A percentile compares a stretch with the other conserved stretches of the same genome.
Evolutionary conservation across 2,797 vertebrate genomes (phyloP).

Genomic region (Lacerta viridis): DNA sequence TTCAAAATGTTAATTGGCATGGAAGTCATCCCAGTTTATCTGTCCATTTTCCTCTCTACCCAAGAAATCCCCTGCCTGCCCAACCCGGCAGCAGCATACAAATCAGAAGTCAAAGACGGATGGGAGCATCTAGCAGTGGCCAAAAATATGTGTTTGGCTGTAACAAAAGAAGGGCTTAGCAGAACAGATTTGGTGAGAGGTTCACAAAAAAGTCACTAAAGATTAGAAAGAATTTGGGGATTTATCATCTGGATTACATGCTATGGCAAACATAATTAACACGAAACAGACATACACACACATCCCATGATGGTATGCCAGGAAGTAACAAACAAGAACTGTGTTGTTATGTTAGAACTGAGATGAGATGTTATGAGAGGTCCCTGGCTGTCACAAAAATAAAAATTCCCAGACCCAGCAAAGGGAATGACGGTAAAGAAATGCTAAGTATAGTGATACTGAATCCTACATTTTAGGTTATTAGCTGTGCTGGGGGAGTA

Average conservation of each 20-base stretch:
- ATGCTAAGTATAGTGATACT: neutral
- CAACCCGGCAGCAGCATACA: conserved; percentile 1
- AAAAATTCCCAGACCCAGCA: neutral
- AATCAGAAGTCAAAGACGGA: neutral
- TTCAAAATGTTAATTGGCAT: conserved; percentile 15
- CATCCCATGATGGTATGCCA: neutral
- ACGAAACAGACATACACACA: neutral
- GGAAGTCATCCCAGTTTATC: conserved; percentile 6
- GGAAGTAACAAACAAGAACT: neutral
- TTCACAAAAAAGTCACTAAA: neutral
- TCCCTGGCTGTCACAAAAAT: neutral
- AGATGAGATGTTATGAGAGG: neutral
- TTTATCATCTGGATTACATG: neutral
- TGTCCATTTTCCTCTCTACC: neutral
- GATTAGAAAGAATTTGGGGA: neutral
- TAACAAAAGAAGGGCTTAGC: neutral
- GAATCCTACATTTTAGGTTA: neutral
- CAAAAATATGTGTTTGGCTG: neutral
- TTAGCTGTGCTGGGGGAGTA: neutral
- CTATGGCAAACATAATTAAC: neutral
- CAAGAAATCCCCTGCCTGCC: neutral
- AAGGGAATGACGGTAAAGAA: neutral
- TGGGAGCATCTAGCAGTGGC: neutral
- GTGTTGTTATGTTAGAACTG: neutral
- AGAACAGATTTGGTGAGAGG: neutral